Base-by-base conservation (phyloP, 2,797 vertebrate species). In the Acropternis orthonyx region DNA sequence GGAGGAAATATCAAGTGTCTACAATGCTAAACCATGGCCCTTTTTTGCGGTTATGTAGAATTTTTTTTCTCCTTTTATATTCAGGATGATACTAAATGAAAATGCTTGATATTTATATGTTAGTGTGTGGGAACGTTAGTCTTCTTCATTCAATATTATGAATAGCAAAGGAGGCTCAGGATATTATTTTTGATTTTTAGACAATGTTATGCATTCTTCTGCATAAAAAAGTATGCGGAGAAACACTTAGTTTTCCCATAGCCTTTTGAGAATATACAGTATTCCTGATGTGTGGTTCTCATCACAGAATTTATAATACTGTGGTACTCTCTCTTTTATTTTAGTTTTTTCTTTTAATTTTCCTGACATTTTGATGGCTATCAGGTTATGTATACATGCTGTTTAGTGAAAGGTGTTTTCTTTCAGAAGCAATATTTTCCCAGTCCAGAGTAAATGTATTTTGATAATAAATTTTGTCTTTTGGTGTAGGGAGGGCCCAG, bases 351-450 rank as follows among this genome's bases (percentile, higher is more conserved):
- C 7, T 54, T 62, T 59, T 46, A 22, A 15, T 62, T 91, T 89
- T 88, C 62, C 49, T 88, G 43, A 46, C 32, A 48, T 71, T 75
- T 49, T 37, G 34, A 27, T 91, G 37, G 9, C 62, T 85, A 7
- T 74, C 54, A 65, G 19, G 24, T 87, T 89, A 48, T 39, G 5
- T 75, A 12, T 68, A 65, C 3, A 5, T 67, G 30, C 73, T 72
- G 13, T 83, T 92, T 74, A 24, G 84, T 62, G 52, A 48, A 89
- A 88, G 44, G 24, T 56, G 11, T 34, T 80, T 49, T 54, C 32
- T 83, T 94, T 88, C 75, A 36, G 41, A 84, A 90, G 41, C 39
- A 77, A n/a, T 49, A 30, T 86, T 95, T 95, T 79, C 30, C 49
- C 51, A 87, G 63, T 91, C 12, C 17, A 36, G 39, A 74, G 19